Percentiles rank a stretch among this genome's conserved stretches.
Conservation (phyloP, 2,797 vertebrate species). For the Spizella passerina region DNA sequence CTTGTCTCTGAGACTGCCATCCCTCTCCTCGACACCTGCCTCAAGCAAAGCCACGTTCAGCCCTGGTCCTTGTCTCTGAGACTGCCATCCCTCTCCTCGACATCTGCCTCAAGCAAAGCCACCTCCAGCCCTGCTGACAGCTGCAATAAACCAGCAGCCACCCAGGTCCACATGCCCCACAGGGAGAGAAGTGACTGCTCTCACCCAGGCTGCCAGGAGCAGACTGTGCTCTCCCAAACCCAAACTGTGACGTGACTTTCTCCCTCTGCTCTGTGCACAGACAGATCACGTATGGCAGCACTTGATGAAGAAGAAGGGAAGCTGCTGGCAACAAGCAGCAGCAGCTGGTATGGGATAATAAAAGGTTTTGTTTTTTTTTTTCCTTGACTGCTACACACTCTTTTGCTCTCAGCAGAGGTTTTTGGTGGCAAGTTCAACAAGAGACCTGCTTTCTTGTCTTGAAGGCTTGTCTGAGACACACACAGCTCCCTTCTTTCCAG, state of each 20-base stretch:
- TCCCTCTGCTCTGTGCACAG: neutral
- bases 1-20: neutral
- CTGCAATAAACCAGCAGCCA: neutral
- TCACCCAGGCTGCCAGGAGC: neutral
- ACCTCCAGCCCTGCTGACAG: neutral
- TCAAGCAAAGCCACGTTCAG: constrained; percentile 3
- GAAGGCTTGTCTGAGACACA: neutral
- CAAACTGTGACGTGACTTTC: neutral
- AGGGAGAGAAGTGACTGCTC: neutral
- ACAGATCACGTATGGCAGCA: neutral
- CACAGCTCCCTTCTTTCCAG: neutral
- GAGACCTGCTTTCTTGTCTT: neutral
- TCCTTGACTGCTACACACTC: neutral
- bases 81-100: neutral
- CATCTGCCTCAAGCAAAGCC: neutral
- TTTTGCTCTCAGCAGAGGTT: neutral
- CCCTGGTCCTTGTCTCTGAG: neutral
- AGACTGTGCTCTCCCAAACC: neutral
- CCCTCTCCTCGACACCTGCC: neutral
- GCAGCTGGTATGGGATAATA: neutral
- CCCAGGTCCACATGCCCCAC: accelerated
- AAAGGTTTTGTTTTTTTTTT: neutral
- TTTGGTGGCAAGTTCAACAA: neutral
- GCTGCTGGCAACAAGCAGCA: neutral
- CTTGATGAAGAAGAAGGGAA: neutral